These are phyloP conservation scores for Panagrolaimus sp. DNA, from an alignment of 1,140 invertebrate genomes.

Conservation along the genomic window DNA sequence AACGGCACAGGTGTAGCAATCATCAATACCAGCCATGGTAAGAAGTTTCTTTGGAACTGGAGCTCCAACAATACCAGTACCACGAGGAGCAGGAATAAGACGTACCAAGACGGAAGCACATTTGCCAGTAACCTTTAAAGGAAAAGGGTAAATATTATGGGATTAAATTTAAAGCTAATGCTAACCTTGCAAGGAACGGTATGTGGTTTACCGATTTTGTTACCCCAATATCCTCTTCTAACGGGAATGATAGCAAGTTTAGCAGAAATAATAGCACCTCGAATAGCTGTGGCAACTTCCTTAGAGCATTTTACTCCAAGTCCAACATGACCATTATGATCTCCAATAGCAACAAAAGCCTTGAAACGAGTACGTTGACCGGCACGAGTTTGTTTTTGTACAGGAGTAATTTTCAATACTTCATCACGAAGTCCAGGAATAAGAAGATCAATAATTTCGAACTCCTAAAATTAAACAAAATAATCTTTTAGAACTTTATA, in stretches of 20 bases:
- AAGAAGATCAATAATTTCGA: conserved; percentile 97
- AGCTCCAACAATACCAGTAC: conserved; percentile 98
- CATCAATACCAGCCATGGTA: conserved; percentile 74
- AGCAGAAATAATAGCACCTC: conserved; percentile 92
- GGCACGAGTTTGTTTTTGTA: conserved; percentile 98
- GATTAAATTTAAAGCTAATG: background rate
- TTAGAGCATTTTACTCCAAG: conserved; percentile 98
- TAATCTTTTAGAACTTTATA: conserved; percentile 5
- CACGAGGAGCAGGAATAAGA: conserved; percentile 94
- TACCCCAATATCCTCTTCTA: conserved; percentile 96
- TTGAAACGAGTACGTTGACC: conserved; percentile 99
- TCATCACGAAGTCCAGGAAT: conserved; percentile 91
- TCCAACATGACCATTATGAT: conserved; percentile 95
- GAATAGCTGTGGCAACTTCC: conserved; percentile 98
- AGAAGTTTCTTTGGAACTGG: conserved; percentile 97
- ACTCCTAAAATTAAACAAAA: conserved; percentile 68
- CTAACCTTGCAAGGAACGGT: conserved; percentile 95
- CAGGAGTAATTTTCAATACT: conserved; percentile 98
- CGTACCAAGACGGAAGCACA: conserved; percentile 93
- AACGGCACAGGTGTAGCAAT: conserved; percentile 86
- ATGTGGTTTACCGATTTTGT: conserved; percentile 98
- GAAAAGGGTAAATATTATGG: conserved; percentile 20
- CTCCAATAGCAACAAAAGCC: conserved; percentile 84
- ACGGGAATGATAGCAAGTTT: conserved; percentile 98
- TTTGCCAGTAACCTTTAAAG: conserved; percentile 88